Conservation (phyloP, 1,140 invertebrate genomes). For the Andrena cerasifolii region DNA sequence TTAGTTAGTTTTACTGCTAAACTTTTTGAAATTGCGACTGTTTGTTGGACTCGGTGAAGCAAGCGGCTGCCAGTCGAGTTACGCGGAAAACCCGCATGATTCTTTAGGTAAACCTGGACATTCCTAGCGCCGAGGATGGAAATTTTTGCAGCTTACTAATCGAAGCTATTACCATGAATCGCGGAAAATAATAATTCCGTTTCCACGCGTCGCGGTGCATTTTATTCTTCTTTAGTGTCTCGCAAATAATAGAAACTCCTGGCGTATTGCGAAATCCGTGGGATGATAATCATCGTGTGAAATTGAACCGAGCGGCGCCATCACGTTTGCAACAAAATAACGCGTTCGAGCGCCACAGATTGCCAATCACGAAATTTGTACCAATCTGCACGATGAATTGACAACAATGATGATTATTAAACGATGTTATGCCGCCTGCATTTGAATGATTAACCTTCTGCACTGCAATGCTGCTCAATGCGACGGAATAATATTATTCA, state of each 20-base stretch:
- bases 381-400: conserved; percentile 28
- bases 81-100: conserved; percentile 7
- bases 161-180: neutral
- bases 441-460: conserved; percentile 38
- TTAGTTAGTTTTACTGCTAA: neutral
- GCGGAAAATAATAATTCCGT: neutral
- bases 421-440: conserved; percentile 5
- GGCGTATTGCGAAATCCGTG: neutral
- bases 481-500: neutral
- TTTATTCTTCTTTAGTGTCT: too few relatives aligned
- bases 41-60: neutral
- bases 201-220: neutral
- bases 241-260: too few relatives aligned
- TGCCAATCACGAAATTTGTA: conserved; percentile 15
- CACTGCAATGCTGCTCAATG: conserved; percentile 9
- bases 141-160: neutral
- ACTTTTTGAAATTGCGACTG: neutral
- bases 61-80: neutral
- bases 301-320: neutral
- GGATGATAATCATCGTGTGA: neutral
- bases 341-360: neutral
- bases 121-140: neutral
- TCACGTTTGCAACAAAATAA: neutral
- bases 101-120: neutral
- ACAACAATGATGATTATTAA: conserved; percentile 18